These are phyloP conservation scores for Pleuronectes platessa DNA, from an alignment of 2,113 vertebrate species.

Conservation along the genomic window DNA sequence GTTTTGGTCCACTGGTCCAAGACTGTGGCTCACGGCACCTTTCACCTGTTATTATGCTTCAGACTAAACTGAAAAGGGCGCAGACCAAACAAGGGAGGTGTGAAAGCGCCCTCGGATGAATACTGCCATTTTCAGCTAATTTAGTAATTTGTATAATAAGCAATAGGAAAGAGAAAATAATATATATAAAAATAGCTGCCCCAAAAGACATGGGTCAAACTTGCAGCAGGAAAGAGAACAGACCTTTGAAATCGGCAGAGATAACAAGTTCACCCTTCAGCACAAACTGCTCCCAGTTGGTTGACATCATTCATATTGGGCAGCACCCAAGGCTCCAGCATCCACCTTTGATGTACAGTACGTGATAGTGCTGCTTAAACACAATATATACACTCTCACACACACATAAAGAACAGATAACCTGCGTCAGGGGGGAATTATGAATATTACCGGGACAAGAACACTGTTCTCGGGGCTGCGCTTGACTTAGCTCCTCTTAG, in stretches of 20 bases:
- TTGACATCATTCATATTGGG: constrained; percentile 45
- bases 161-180: background rate
- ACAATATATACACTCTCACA: constrained; percentile 4
- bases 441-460: constrained; percentile 47
- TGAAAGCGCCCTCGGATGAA: too few relatives aligned
- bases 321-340: background rate
- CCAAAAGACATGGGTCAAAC: constrained; percentile 5
- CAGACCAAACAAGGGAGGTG: too few relatives aligned
- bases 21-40: too few relatives aligned
- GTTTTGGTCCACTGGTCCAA: too few relatives aligned
- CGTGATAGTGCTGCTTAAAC: constrained; percentile 24
- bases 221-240: background rate
- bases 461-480: constrained; percentile 33
- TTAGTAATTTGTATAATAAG: background rate
- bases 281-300: background rate
- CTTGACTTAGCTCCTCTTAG: constrained; percentile 50
- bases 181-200: background rate
- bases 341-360: constrained; percentile 26
- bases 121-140: background rate
- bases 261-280: too few relatives aligned
- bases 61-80: too few relatives aligned
- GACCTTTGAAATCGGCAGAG: background rate
- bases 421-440: constrained; percentile 40
- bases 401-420: constrained; percentile 26
- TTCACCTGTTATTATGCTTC: too few relatives aligned